Conservation (phyloP, 2,113 vertebrate species). For the Panthera uncia region DNA sequence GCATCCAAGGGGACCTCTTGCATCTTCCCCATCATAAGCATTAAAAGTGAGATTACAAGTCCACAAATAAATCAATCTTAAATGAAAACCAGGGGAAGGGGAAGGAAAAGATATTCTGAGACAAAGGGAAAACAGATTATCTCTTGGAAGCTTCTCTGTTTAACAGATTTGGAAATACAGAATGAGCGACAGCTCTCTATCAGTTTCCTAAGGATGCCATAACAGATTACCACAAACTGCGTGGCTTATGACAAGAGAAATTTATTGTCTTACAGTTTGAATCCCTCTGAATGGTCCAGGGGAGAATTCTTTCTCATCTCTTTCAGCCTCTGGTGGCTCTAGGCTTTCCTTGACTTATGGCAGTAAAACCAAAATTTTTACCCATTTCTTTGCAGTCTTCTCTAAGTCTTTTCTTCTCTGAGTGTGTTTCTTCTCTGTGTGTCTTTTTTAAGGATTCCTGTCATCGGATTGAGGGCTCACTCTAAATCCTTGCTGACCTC, state of each 20-base stretch:
- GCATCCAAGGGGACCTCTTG: not conserved
- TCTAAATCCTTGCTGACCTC: not conserved
- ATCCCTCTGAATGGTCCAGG: not conserved
- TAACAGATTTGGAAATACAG: not conserved
- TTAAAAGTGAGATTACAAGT: not conserved
- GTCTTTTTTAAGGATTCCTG: not conserved
- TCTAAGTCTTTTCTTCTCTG: not conserved
- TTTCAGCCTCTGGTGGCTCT: not conserved
- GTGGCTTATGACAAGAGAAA: not conserved
- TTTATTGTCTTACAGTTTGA: not conserved
- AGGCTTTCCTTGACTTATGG: not conserved
- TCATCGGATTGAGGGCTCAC: not conserved
- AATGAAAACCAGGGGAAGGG: not conserved
- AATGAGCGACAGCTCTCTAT: not conserved
- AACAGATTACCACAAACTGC: not conserved
- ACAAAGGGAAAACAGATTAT: not conserved
- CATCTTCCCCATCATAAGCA: not conserved
- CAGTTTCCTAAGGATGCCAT: not conserved
- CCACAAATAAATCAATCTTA: not conserved
- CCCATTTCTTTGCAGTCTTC: not conserved
- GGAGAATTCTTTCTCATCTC: not conserved
- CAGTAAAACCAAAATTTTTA: not conserved
- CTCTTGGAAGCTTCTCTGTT: not conserved
- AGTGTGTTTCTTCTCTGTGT: not conserved
- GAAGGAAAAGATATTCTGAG: not conserved